Percentiles rank a stretch among this genome's conserved stretches.
Conservation (phyloP, 2,113 vertebrate species). For the Proteles cristata region DNA sequence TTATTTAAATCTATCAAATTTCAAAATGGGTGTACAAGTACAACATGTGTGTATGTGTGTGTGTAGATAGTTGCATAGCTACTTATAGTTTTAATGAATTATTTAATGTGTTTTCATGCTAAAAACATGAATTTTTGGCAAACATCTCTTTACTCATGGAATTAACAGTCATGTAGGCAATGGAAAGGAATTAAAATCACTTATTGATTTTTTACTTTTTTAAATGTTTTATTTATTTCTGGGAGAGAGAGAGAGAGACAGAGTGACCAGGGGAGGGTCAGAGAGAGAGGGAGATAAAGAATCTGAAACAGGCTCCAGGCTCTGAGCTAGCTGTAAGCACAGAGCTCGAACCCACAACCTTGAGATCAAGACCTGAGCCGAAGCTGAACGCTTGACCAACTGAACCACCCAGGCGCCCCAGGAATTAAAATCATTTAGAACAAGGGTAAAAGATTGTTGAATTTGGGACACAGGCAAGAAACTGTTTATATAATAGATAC, state of each 20-base stretch:
- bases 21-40: background rate
- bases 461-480: background rate
- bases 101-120: background rate
- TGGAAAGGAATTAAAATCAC: background rate
- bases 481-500: background rate
- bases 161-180: background rate
- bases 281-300: too few species aligned
- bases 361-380: too few species aligned
- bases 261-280: too few species aligned
- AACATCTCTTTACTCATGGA: background rate
- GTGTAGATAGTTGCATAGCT: background rate
- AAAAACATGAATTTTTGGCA: background rate
- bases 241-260: too few species aligned
- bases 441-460: conserved; percentile 5
- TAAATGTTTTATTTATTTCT: too few species aligned
- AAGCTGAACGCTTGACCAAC: too few species aligned
- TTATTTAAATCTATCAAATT: conserved; percentile 1
- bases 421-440: background rate
- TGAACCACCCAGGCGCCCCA: background rate
- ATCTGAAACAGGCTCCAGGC: too few species aligned
- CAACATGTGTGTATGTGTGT: background rate
- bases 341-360: too few species aligned
- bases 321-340: too few species aligned
- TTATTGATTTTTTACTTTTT: background rate
- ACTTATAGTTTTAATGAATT: background rate